Evolutionary conservation across 2,113 vertebrate genomes (phyloP).

Genomic region (Oryzias celebensis): DNA sequence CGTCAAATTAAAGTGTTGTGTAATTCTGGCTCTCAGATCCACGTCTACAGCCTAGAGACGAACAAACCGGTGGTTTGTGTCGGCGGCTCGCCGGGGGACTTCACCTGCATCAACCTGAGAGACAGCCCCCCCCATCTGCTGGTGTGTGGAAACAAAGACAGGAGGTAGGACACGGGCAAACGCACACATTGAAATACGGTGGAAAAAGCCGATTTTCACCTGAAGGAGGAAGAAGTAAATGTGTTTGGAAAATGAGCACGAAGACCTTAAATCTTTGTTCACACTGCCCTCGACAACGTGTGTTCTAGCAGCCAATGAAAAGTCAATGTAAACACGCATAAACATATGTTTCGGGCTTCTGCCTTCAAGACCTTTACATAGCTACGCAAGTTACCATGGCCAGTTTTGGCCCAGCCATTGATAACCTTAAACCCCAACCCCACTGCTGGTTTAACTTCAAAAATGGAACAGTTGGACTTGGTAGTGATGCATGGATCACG

Average conservation of each 20-base stretch:
- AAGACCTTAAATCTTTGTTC: neutral
- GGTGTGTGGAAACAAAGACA: slow-evolving; percentile 92
- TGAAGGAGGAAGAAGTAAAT: slow-evolving; percentile 28
- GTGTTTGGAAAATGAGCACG: slow-evolving; percentile 45
- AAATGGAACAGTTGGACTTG: too few species aligned
- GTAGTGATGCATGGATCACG: too few species aligned
- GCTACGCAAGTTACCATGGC: too few species aligned
- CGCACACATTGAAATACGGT: neutral
- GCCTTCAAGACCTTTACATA: too few species aligned
- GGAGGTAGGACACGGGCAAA: slow-evolving; percentile 78
- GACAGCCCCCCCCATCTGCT: slow-evolving; percentile 84
- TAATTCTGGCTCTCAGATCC: slow-evolving; percentile 77
- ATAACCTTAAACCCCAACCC: too few species aligned
- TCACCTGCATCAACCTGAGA: slow-evolving; percentile 87
- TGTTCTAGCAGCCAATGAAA: too few species aligned
- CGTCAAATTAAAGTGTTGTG: too few species aligned
- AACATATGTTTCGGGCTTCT: too few species aligned
- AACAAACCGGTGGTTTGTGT: slow-evolving; percentile 80
- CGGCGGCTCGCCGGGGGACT: slow-evolving; percentile 86
- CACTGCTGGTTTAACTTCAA: too few species aligned
- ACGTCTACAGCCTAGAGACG: slow-evolving; percentile 89
- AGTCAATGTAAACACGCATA: too few species aligned
- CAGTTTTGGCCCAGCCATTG: too few species aligned
- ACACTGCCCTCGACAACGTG: too few species aligned
- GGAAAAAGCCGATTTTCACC: neutral